Evolutionary conservation across 2,113 vertebrate species (phyloP).

Genomic region (Lipophrys pholis): DNA sequence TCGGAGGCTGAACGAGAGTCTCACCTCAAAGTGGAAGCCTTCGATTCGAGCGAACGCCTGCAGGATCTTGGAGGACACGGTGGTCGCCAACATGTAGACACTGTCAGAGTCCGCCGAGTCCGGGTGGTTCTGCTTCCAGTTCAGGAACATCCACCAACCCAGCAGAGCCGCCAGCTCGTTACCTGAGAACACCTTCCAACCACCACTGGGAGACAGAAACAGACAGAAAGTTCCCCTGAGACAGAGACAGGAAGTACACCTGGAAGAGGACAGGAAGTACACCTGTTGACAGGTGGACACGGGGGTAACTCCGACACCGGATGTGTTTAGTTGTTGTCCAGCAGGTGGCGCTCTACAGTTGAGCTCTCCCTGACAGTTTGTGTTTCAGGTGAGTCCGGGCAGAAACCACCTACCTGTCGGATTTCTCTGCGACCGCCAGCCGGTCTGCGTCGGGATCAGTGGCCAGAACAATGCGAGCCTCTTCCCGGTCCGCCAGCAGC

Average conservation of each 20-base stretch:
- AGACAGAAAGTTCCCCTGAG: background rate
- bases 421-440: conserved; percentile 91
- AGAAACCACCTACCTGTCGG: conserved; percentile 79
- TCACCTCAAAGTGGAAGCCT: conserved; percentile 93
- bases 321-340: no score
- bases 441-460: conserved; percentile 97
- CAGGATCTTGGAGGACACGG: conserved; percentile 94
- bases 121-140: conserved; percentile 85
- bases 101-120: conserved; percentile 77
- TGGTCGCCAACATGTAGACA: conserved; percentile 93
- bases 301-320: no score
- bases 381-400: no score
- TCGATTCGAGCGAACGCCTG: conserved; percentile 88
- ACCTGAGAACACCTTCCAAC: conserved; percentile 94
- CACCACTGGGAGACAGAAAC: conserved; percentile 71
- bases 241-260: background rate
- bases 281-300: no score
- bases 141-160: conserved; percentile 96
- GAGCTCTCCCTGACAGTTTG: no score
- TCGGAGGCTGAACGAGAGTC: background rate
- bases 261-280: no score
- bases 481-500: conserved; percentile 89
- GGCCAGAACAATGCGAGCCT: conserved; percentile 88
- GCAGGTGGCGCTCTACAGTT: no score
- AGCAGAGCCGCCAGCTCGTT: conserved; percentile 94